phyloP scores from a whole-genome alignment of 2,888 invertebrate species.

The Temnothorax rugatulus region DNA sequence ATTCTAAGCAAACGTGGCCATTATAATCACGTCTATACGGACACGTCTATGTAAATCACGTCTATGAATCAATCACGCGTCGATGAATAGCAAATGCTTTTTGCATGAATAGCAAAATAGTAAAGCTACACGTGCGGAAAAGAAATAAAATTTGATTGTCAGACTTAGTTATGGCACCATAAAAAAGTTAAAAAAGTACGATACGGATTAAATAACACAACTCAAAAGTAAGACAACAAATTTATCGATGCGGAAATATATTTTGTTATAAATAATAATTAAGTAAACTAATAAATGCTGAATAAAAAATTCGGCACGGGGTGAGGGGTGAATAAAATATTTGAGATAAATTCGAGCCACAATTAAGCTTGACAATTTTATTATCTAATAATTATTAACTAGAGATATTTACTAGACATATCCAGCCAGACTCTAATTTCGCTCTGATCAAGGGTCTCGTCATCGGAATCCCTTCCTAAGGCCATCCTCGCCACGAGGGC shows the following conservation, averaged over 20 bases:
- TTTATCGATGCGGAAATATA: too few species aligned
- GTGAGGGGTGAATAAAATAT: too few species aligned
- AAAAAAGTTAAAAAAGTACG: too few species aligned
- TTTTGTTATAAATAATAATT: too few species aligned
- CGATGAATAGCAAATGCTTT: background rate
- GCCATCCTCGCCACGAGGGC: constrained; percentile 94
- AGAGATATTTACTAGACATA: constrained; percentile 91
- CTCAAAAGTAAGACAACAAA: too few species aligned
- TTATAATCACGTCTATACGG: background rate
- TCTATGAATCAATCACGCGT: background rate
- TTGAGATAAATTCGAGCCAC: background rate
- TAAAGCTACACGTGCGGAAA: background rate
- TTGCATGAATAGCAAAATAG: too few species aligned
- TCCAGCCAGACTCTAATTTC: constrained; percentile 96
- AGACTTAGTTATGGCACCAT: too few species aligned
- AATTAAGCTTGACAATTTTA: background rate
- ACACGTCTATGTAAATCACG: background rate
- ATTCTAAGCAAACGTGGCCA: background rate
- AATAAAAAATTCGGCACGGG: too few species aligned
- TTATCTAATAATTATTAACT: background rate
- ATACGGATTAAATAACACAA: too few species aligned
- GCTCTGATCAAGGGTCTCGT: constrained; percentile 94
- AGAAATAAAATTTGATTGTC: background rate
- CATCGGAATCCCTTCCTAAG: constrained; percentile 93
- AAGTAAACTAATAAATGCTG: too few species aligned